Evolutionary conservation across 2,797 vertebrate species (phyloP).

Genomic region (Tinamus major): DNA sequence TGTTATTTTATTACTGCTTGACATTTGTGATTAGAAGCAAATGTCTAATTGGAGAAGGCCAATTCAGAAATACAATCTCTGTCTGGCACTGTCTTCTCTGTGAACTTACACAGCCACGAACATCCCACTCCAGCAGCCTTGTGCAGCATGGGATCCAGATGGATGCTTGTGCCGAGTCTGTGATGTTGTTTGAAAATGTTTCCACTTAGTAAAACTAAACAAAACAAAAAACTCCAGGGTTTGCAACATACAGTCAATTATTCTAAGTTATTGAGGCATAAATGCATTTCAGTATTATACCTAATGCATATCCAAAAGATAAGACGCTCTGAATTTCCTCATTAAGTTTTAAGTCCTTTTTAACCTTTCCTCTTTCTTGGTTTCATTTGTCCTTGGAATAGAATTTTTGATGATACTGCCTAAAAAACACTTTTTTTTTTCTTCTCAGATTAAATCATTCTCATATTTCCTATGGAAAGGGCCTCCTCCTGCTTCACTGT

Average conservation of each 20-base stretch:
- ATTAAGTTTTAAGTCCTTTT: background rate
- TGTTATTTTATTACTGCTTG: background rate
- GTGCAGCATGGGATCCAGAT: background rate
- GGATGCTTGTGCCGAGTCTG: background rate
- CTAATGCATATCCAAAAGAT: background rate
- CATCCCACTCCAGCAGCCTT: background rate
- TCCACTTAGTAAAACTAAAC: background rate
- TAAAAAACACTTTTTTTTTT: background rate
- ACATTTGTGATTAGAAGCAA: constrained; percentile 5
- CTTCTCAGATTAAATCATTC: background rate
- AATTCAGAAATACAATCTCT: background rate
- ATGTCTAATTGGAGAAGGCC: background rate
- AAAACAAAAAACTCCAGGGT: background rate
- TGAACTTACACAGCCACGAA: background rate
- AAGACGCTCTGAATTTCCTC: background rate
- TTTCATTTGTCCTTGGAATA: background rate
- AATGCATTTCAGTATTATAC: background rate
- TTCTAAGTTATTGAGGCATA: background rate
- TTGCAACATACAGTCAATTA: background rate
- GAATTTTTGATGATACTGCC: background rate
- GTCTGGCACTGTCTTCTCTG: background rate
- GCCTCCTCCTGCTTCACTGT: background rate
- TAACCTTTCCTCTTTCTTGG: background rate
- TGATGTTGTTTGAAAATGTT: background rate
- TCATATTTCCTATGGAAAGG: background rate